Evolutionary conservation across 92 coral and sea anemone genomes (phyloP).

Genomic region (Parazoanthus atlanticus): DNA sequence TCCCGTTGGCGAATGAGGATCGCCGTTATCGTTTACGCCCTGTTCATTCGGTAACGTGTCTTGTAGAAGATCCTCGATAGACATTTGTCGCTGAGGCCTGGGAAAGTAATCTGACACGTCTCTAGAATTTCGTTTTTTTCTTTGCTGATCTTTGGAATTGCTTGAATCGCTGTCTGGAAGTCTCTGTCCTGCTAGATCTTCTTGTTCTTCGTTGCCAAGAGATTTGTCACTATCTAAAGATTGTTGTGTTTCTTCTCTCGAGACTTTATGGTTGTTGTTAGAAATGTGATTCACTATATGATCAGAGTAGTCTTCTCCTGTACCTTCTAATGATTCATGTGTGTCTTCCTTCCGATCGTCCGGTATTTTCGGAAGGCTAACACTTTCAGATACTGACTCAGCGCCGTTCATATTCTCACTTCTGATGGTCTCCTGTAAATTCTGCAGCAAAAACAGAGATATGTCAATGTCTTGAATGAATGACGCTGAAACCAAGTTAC

Average conservation of each 20-base stretch:
- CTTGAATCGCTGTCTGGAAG: not conserved
- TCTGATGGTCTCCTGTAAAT: not conserved
- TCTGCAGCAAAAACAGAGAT: not conserved
- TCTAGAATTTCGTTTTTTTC: conserved; percentile 27
- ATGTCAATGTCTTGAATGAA: not conserved
- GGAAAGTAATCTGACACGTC: conserved; percentile 54
- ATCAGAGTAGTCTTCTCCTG: not conserved
- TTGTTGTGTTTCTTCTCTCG: not conserved
- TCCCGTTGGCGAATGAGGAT: conserved; percentile 20
- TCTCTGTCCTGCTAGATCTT: not conserved
- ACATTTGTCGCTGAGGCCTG: conserved; percentile 59
- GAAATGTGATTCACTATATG: conserved; percentile 5
- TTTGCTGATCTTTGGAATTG: not conserved
- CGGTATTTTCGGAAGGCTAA: not conserved
- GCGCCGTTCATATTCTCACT: not conserved
- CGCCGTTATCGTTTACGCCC: not conserved
- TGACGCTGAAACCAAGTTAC: too few relatives aligned
- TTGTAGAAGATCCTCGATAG: conserved; percentile 72
- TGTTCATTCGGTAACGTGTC: conserved; percentile 65
- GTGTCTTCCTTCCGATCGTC: not conserved
- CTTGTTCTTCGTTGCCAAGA: not conserved
- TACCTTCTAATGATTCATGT: not conserved
- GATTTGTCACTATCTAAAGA: not conserved
- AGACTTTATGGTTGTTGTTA: not conserved
- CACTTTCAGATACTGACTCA: not conserved